Evolutionary conservation across 2,113 vertebrate species (phyloP).

Genomic region (Cyrtonyx montezumae): DNA sequence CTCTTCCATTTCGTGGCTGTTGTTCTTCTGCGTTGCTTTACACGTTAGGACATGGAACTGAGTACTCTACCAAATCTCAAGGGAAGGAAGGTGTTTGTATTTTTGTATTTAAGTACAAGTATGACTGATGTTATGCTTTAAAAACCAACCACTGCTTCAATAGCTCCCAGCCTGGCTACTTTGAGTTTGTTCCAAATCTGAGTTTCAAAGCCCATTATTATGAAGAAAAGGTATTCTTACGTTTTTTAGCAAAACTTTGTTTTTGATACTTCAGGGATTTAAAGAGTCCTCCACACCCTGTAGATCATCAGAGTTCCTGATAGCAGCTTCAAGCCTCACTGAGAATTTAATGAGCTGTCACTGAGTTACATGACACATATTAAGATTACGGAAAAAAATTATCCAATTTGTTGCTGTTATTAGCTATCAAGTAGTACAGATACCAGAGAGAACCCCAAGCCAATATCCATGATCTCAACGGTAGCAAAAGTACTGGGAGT

Average conservation of each 20-base stretch:
- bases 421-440: background rate
- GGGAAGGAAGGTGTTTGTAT: background rate
- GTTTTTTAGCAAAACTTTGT: background rate
- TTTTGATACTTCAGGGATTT: background rate
- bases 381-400: background rate
- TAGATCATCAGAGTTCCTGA: background rate
- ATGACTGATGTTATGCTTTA: background rate
- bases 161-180: background rate
- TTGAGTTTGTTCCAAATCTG: background rate
- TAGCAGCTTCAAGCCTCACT: background rate
- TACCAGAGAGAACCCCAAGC: background rate
- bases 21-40: background rate
- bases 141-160: background rate
- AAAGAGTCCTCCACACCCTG: background rate
- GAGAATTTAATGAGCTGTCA: constrained; percentile 30
- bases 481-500: background rate
- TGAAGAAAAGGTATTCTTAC: background rate
- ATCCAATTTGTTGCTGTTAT: background rate
- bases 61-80: background rate
- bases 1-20: background rate
- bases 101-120: background rate
- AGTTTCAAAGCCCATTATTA: background rate
- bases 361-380: constrained; percentile 7
- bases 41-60: background rate
- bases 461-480: background rate